Conservation (phyloP, 1,140 invertebrate species). For the Bombus confusus region DNA sequence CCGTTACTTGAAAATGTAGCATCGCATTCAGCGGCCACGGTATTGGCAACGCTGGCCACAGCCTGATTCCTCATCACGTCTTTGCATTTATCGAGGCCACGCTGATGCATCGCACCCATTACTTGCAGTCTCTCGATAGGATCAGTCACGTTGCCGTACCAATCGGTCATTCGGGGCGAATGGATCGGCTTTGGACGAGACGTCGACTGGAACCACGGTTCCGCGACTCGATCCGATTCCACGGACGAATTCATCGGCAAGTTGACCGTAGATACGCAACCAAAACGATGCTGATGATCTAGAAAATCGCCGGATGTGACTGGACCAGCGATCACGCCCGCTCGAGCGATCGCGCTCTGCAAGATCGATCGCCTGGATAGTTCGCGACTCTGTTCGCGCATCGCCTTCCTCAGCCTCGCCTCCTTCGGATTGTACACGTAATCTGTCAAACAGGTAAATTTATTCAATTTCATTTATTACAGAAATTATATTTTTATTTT, state of each 20-base stretch:
- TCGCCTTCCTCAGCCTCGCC: constrained; percentile 85
- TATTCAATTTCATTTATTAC: not conserved
- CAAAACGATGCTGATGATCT: constrained; percentile 66
- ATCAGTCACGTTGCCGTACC: constrained; percentile 56
- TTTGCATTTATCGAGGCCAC: constrained; percentile 79
- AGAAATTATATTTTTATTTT: not conserved
- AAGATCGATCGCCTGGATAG: constrained; percentile 78
- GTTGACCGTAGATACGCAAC: constrained; percentile 70
- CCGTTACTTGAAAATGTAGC: constrained; percentile 52
- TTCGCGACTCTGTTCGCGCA: constrained; percentile 83
- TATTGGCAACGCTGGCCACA: not conserved
- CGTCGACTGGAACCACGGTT: constrained; percentile 77
- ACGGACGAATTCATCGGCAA: constrained; percentile 67
- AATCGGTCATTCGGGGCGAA: constrained; percentile 73
- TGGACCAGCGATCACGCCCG: constrained; percentile 47
- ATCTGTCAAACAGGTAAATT: constrained; percentile 78
- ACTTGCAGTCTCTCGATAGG: constrained; percentile 70
- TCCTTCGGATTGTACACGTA: constrained; percentile 87
- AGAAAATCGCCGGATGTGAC: constrained; percentile 44
- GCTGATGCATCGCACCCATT: constrained; percentile 77
- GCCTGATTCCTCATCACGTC: constrained; percentile 77
- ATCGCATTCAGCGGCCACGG: constrained; percentile 67
- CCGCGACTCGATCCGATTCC: constrained; percentile 71
- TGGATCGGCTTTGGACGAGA: constrained; percentile 77
- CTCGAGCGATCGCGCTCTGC: constrained; percentile 68